Conservation (phyloP, 2,888 invertebrate species). For the Plagodis pulveraria region DNA sequence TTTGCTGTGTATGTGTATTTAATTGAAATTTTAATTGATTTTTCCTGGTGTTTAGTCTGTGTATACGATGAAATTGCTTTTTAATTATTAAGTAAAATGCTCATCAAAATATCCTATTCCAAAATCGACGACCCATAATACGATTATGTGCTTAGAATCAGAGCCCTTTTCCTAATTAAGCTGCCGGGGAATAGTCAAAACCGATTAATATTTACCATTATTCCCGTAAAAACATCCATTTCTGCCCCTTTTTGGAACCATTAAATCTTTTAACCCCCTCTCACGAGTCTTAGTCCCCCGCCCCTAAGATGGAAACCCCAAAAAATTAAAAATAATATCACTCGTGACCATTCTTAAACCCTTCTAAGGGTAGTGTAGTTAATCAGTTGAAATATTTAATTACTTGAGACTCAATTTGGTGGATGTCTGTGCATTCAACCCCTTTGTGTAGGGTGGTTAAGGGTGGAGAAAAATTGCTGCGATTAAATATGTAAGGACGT, state of each 20-base stretch:
- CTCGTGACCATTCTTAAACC: slow-evolving; percentile 61
- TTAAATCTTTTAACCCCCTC: slow-evolving; percentile 65
- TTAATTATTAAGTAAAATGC: slow-evolving; percentile 12
- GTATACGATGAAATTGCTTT: neutral
- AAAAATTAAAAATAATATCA: slow-evolving; percentile 78
- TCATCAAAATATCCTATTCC: slow-evolving; percentile 16
- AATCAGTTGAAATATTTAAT: slow-evolving; percentile 84
- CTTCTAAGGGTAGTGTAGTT: slow-evolving; percentile 69
- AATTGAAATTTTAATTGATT: slow-evolving; percentile 15
- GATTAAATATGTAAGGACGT: slow-evolving; percentile 30
- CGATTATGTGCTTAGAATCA: slow-evolving; percentile 21
- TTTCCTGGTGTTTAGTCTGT: neutral
- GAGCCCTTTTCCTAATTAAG: slow-evolving; percentile 33
- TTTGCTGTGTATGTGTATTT: neutral
- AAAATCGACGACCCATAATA: slow-evolving; percentile 28
- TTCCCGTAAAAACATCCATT: slow-evolving; percentile 62
- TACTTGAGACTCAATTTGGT: slow-evolving; percentile 63
- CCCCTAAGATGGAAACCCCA: slow-evolving; percentile 47
- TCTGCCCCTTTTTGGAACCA: slow-evolving; percentile 54
- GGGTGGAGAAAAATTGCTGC: slow-evolving; percentile 36
- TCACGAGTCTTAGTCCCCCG: slow-evolving; percentile 62
- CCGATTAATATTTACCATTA: slow-evolving; percentile 72
- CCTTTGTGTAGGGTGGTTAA: slow-evolving; percentile 44
- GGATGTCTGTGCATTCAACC: slow-evolving; percentile 56
- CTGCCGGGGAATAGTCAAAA: slow-evolving; percentile 53